Evolutionary conservation across 2,797 vertebrate genomes (phyloP), one percentile per base, ranked within the genome.

Genomic region (Acestrorhynchus altus): DNA sequence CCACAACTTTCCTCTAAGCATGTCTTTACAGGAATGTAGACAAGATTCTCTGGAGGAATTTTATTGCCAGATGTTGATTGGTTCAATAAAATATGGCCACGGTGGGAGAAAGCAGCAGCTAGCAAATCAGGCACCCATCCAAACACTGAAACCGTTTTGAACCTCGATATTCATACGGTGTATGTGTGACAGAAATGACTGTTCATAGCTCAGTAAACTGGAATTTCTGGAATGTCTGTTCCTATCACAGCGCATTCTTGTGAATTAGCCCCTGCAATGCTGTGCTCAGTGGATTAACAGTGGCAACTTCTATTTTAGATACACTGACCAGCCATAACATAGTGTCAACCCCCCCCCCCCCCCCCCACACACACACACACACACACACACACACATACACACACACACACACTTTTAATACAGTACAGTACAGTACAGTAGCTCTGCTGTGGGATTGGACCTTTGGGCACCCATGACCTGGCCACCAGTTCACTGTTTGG

Each of bases 61-160:
- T 65, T 15, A 46, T 24, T 24, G 12, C 10, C 40, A 26, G 24
- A 44, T 67, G 44, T 67, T 67, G 42, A 47, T 47, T 22, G 18
- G 24, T 46, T 47, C 22, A 8, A 16, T 67, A n/a, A 67, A 49
- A 24, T 22, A 56, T 56, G 68, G 68, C 51, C 68, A 40, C 24
- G n/a, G 22, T 11, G 47, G 8, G 22, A 49, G 42, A 49, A 67
- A 47, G 42, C 26, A 26, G 13, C 20, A 47, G 13, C 42, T 44
- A 18, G 63, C 40, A 44, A 47, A 4, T n/a, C 22, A 46, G 47
- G 44, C 47, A 26, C n/a, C 24, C 39, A 2, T 44, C 0, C 13
- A 44, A 6, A 10, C 2, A 20, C 22, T 11, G 0, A 44, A n/a
- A 42, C 11, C 22, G 4, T 8, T 51, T n/a, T 12, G 9, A 68